Percentiles rank a stretch among this genome's conserved stretches.
Evolutionary conservation across 2,113 vertebrate species (phyloP).

Genomic region (Indri indri): DNA sequence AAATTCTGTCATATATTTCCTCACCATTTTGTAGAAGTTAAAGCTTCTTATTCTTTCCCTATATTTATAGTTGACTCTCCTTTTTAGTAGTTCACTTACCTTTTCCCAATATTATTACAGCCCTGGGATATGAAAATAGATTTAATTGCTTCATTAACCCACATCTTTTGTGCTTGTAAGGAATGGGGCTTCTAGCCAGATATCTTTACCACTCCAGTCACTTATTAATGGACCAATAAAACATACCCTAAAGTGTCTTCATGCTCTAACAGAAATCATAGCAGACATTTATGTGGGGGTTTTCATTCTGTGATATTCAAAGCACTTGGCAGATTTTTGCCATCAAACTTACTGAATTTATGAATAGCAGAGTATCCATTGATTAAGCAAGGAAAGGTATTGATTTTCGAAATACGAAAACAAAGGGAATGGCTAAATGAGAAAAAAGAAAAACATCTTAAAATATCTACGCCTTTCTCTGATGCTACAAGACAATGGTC

Average conservation of each 20-base stretch:
- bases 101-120: neutral
- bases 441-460: neutral
- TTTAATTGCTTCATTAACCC: constrained; percentile 67
- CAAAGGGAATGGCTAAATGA: neutral
- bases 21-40: neutral
- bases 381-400: neutral
- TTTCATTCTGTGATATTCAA: constrained; percentile 22
- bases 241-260: neutral
- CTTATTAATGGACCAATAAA: constrained; percentile 57
- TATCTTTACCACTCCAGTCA: constrained; percentile 23
- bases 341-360: constrained; percentile 1
- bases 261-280: constrained; percentile 42
- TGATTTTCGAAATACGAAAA: neutral
- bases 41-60: neutral
- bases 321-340: neutral
- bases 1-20: neutral
- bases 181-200: constrained; percentile 55
- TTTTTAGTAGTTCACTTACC: rapidly evolving
- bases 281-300: neutral
- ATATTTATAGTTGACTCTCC: neutral
- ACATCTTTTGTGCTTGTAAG: constrained; percentile 42
- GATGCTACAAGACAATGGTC: neutral
- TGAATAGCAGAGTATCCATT: neutral
- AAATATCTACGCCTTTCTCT: neutral
- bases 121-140: neutral